Conservation (phyloP, 2,113 vertebrate genomes). For the Poecilia latipinna region DNA sequence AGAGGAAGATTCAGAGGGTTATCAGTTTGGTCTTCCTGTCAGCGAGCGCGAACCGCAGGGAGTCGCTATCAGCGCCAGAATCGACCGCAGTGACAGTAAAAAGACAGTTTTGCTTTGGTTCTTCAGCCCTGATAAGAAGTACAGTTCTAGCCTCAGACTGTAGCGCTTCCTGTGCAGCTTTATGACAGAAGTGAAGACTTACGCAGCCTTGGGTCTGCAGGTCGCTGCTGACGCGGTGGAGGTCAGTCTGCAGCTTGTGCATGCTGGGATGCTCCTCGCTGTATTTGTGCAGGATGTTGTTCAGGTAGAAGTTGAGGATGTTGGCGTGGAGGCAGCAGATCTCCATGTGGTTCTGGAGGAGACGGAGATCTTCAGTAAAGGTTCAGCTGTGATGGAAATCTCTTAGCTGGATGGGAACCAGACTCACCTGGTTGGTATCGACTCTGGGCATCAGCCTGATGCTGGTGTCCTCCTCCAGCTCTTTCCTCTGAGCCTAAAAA, state of each 20-base stretch:
- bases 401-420: too few relatives aligned
- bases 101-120: background rate
- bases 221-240: conserved; percentile 59
- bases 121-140: background rate
- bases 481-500: conserved; percentile 44
- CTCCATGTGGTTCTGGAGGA: conserved; percentile 44
- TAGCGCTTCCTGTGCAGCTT: background rate
- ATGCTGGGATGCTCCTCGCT: conserved; percentile 18
- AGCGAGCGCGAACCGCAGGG: conserved; percentile 23
- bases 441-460: conserved; percentile 31
- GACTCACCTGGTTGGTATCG: conserved; percentile 21
- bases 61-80: conserved; percentile 12
- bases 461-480: conserved; percentile 45
- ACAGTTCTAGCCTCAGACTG: background rate
- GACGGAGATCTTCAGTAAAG: background rate
- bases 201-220: conserved; percentile 62
- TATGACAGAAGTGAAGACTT: conserved; percentile 25
- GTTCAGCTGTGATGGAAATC: background rate
- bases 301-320: conserved; percentile 73
- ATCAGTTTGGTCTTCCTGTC: background rate
- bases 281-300: conserved; percentile 50
- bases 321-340: conserved; percentile 76
- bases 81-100: conserved; percentile 22
- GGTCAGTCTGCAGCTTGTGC: conserved; percentile 51
- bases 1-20: conserved; percentile 18